Evolutionary conservation across 2,888 invertebrate genomes (phyloP).

Genomic region (Stegana nigrithorax): DNA sequence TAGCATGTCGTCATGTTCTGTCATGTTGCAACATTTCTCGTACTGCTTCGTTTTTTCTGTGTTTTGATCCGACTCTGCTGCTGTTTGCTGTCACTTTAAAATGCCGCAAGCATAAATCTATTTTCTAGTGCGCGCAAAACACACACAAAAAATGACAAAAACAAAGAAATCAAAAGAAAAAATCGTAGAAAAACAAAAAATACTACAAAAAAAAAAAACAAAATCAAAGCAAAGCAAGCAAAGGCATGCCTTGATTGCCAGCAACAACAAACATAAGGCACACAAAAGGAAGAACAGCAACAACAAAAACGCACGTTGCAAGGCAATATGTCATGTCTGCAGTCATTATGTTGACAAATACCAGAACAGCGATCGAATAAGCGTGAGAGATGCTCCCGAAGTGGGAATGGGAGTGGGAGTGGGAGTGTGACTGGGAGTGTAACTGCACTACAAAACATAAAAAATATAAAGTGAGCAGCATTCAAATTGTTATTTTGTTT

Average conservation of each 20-base stretch:
- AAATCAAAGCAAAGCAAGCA: constrained; percentile 29
- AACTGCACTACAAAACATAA: too few species aligned
- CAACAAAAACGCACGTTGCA: background rate
- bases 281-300: background rate
- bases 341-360: constrained; percentile 11
- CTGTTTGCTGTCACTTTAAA: constrained; percentile 52
- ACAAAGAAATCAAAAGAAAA: background rate
- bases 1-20: constrained; percentile 47
- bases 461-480: too few species aligned
- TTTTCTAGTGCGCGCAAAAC: constrained; percentile 36
- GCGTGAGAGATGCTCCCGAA: too few species aligned
- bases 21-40: constrained; percentile 37
- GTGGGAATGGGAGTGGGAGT: too few species aligned
- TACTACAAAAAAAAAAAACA: constrained; percentile 32
- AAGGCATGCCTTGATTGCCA: constrained; percentile 44
- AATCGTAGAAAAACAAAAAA: background rate
- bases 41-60: background rate
- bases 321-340: background rate
- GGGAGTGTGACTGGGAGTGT: too few species aligned
- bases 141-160: background rate
- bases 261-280: constrained; percentile 7
- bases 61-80: too few species aligned
- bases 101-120: constrained; percentile 61
- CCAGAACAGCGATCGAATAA: too few species aligned
- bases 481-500: too few species aligned